Percentiles rank a stretch among this genome's conserved stretches.
phyloP scores from a whole-genome alignment of 2,797 vertebrate species.

The Typhlichthys subterraneus region DNA sequence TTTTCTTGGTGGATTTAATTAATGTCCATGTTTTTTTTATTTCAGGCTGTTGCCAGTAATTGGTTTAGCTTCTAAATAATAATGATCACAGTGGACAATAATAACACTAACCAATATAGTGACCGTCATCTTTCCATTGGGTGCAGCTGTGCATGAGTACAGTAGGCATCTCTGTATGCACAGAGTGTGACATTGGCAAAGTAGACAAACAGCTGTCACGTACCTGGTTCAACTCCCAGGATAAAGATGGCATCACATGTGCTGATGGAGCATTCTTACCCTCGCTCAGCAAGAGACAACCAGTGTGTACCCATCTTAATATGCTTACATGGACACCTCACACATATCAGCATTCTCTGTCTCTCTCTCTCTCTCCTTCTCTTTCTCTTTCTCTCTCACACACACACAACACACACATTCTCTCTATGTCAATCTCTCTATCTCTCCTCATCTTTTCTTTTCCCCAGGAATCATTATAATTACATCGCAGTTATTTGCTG shows the following conservation, averaged over 20 bases:
- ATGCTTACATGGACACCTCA: constrained; percentile 54
- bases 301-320: constrained; percentile 30
- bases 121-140: constrained; percentile 4
- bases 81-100: constrained; percentile 1
- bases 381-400: constrained; percentile 16
- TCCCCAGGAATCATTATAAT: background rate
- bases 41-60: background rate
- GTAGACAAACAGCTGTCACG: constrained; percentile 48
- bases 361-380: background rate
- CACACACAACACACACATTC: background rate
- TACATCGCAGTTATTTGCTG: too few species aligned
- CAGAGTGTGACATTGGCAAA: constrained; percentile 1
- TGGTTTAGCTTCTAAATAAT: background rate
- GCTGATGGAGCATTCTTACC: constrained; percentile 45
- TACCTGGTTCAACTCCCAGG: constrained; percentile 41
- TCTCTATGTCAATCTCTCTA: background rate
- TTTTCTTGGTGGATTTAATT: background rate
- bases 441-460: constrained; percentile 8
- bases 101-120: background rate
- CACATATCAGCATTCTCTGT: constrained; percentile 58
- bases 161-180: constrained; percentile 4
- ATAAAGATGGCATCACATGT: constrained; percentile 47
- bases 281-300: constrained; percentile 41
- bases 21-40: background rate
- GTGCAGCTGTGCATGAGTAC: constrained; percentile 8